Base-by-base conservation (phyloP, 1,140 invertebrate species). In the Formica selysi region DNA sequence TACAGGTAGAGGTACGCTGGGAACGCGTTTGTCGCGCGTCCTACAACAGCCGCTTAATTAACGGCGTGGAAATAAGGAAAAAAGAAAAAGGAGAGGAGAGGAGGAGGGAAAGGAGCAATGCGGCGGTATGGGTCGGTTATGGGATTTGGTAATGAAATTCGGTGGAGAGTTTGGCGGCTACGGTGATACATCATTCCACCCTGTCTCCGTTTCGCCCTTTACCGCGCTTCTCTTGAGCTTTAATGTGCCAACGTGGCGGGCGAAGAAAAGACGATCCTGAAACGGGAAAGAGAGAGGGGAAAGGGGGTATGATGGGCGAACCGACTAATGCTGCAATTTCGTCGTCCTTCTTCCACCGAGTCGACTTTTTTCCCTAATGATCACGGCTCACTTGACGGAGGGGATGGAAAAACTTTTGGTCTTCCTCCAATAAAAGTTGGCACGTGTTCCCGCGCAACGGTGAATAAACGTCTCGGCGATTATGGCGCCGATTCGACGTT, bases 381-480 rank as follows among this genome's bases (percentile, higher is more conserved):
- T 93, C 91, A 90, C 90, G 78, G 74, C 74, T 67, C 80, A 59
- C 64, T 44, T 57, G 76, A 74, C 65, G 64, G 57, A 70, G 61
- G 41, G 41, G 32, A 32, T 80, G 87, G 89, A 90, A 85, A 92
- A 94, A 94, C 92, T 94, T 95, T 94, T 93, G 93, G 93, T 93
- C 91, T 86, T 91, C 78, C 87, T 94, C 93, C 93, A 93, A 92
- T 87, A 90, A 94, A 94, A 94, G 91, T 94, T 95, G 93, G 92
- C 93, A 92, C 92, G 91, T 94, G 92, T 91, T 89, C 84, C 65
- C 64, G 87, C 41, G 78, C 91, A 90, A 93, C 91, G 89, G 80
- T 91, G 92, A 94, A 94, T 94, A 94, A 94, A 94, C 93, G 93
- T 86, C 92, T 86, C 80, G 88, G 84, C 92, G 88, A 94, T 94